phyloP scores from a whole-genome alignment of 2,888 invertebrate genomes.

The Ichneumon xanthorius region DNA sequence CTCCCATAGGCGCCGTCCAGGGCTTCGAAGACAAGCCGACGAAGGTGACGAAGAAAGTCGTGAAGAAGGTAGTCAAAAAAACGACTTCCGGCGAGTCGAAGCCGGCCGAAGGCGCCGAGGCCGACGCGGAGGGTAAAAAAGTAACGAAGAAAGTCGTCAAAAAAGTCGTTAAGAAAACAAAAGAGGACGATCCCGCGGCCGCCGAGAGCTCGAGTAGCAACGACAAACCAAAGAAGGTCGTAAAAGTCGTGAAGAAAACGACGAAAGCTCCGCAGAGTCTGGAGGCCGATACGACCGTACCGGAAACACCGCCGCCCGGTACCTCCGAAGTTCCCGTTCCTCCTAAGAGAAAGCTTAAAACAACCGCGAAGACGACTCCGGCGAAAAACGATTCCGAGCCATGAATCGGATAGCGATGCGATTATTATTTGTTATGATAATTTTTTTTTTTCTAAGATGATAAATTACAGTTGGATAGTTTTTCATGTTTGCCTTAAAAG shows the following conservation, averaged over 20 bases:
- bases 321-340: conserved; percentile 84
- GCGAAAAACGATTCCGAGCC: conserved; percentile 76
- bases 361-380: conserved; percentile 66
- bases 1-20: conserved; percentile 70
- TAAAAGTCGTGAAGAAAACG: conserved; percentile 86
- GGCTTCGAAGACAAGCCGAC: conserved; percentile 31
- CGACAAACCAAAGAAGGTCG: conserved; percentile 84
- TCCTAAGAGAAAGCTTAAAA: conserved; percentile 82
- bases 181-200: conserved; percentile 69
- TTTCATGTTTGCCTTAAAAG: conserved; percentile 12
- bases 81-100: conserved; percentile 67
- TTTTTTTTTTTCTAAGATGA: conserved; percentile 11
- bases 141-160: conserved; percentile 86
- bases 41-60: conserved; percentile 63
- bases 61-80: conserved; percentile 74
- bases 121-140: conserved; percentile 76
- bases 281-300: conserved; percentile 83
- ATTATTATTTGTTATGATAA: neutral
- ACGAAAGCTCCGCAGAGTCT: conserved; percentile 80
- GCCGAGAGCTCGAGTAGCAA: conserved; percentile 75
- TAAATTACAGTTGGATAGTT: conserved; percentile 30
- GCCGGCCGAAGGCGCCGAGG: conserved; percentile 73
- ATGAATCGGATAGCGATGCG: conserved; percentile 59
- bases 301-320: conserved; percentile 86
- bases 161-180: conserved; percentile 82